Conservation (phyloP, 2,888 invertebrate species). For the Drosophila fungiperda region DNA sequence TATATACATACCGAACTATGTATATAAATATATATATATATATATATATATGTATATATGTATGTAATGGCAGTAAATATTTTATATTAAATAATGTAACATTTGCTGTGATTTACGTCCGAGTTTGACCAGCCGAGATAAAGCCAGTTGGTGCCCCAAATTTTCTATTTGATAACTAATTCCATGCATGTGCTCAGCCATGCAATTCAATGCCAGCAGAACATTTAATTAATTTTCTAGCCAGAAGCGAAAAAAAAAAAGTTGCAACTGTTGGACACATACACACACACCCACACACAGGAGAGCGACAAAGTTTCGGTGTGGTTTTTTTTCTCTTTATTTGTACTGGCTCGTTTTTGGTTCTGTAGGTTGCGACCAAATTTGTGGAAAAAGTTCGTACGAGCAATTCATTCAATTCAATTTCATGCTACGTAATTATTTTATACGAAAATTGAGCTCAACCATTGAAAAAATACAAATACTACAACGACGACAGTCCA, state of each 20-base stretch:
- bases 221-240: conserved; percentile 70
- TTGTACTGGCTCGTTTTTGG: not conserved
- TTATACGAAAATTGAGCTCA: conserved; percentile 46
- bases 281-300: conserved; percentile 7
- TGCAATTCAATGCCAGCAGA: conserved; percentile 51
- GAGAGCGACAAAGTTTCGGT: conserved; percentile 30
- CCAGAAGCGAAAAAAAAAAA: conserved; percentile 18
- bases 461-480: not conserved
- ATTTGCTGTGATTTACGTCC: conserved; percentile 36
- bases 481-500: conserved; percentile 23
- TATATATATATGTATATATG: conserved; percentile 1
- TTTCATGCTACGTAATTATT: conserved; percentile 72
- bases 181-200: conserved; percentile 52
- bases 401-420: conserved; percentile 69
- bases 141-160: conserved; percentile 11
- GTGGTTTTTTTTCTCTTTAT: not conserved
- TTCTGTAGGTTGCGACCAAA: conserved; percentile 8
- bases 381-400: conserved; percentile 45
- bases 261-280: conserved; percentile 42
- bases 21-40: conserved; percentile 4
- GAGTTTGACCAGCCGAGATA: not conserved
- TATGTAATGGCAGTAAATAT: conserved; percentile 21
- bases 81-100: conserved; percentile 42
- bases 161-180: conserved; percentile 49
- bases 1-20: not conserved